A percentile compares a stretch with the other conserved stretches of the same genome.
Conservation (phyloP, 2,113 vertebrate species). For the Pelmatolapia mariae region DNA sequence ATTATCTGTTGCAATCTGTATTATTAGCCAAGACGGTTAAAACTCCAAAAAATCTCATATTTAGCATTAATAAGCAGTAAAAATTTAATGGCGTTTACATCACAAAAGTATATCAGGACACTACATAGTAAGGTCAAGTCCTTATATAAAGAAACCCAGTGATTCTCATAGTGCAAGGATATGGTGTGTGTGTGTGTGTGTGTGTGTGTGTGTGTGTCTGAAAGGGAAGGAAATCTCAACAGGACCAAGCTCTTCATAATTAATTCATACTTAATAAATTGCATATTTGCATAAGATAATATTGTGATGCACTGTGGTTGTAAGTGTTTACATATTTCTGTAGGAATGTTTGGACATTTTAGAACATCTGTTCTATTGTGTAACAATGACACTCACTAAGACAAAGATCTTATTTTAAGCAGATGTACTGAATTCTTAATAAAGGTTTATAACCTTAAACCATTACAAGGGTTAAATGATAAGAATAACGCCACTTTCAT, state of each 20-base stretch:
- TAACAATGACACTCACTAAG: neutral
- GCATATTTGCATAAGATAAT: neutral
- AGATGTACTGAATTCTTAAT: neutral
- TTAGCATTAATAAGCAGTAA: neutral
- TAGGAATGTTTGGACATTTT: neutral
- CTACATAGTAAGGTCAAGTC: neutral
- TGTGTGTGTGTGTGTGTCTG: neutral
- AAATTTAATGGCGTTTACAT: neutral
- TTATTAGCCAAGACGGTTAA: accelerated
- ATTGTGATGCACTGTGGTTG: neutral
- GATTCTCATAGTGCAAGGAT: neutral
- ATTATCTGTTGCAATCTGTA: neutral
- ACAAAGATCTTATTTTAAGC: neutral
- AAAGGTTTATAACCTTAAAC: neutral
- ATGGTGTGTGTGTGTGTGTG: too few relatives aligned
- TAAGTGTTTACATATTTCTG: neutral
- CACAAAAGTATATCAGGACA: neutral
- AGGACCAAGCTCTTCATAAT: neutral
- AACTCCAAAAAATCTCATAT: neutral
- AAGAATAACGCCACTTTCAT: neutral
- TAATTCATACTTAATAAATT: neutral
- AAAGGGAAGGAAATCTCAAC: neutral
- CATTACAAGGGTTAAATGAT: neutral
- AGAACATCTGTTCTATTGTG: neutral
- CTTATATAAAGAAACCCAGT: neutral